Percentiles rank a stretch among this genome's conserved stretches.
Evolutionary conservation across 2,888 invertebrate species (phyloP).

Genomic region (Sinelater perroti): DNA sequence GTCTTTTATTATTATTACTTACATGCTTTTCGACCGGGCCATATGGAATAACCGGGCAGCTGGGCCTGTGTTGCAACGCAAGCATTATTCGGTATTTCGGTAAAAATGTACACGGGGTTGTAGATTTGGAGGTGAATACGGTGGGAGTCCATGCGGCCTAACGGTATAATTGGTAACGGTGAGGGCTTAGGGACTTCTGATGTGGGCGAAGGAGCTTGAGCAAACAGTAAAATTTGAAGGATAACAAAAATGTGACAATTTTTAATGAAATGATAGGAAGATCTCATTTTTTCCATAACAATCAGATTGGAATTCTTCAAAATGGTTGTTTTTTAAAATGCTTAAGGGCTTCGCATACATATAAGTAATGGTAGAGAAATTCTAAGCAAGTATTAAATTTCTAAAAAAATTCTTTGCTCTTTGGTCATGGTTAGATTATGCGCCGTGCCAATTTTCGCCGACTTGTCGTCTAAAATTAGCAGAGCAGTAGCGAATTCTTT

Average conservation of each 20-base stretch:
- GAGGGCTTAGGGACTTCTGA: neutral
- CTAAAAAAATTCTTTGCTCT: neutral
- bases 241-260: too few relatives aligned
- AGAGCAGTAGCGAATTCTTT: too few relatives aligned
- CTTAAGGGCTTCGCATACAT: too few relatives aligned
- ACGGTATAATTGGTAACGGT: conserved; percentile 1
- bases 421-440: neutral
- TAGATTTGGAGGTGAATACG: conserved; percentile 5
- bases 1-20: conserved; percentile 31
- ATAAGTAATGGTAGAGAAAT: too few relatives aligned
- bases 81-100: neutral
- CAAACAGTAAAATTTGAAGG: neutral
- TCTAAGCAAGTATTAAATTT: too few relatives aligned
- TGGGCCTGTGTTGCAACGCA: conserved; percentile 10
- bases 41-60: conserved; percentile 40
- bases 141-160: neutral
- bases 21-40: conserved; percentile 25
- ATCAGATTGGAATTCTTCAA: too few relatives aligned
- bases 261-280: too few relatives aligned
- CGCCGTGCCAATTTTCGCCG: conserved; percentile 14
- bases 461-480: conserved; percentile 5
- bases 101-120: neutral
- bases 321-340: too few relatives aligned
- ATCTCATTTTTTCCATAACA: too few relatives aligned
- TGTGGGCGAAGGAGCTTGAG: neutral